Conservation (phyloP, 2,113 vertebrate genomes). For the Rhodinocichla rosea region DNA sequence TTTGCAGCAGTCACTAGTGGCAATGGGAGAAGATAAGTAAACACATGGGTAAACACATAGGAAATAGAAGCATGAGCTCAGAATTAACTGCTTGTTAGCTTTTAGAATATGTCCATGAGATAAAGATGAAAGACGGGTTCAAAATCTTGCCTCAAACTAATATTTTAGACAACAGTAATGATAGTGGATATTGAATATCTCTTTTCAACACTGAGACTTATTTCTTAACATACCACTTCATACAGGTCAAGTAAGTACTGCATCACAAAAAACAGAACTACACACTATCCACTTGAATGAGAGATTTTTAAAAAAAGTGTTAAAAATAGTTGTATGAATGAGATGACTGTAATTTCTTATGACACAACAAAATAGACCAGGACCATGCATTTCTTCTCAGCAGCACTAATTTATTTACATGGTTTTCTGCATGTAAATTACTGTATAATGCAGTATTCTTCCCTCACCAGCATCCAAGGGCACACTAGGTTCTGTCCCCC, state of each 20-base stretch:
- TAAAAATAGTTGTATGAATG: neutral
- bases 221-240: neutral
- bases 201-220: neutral
- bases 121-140: neutral
- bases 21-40: neutral
- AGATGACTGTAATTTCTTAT: neutral
- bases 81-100: neutral
- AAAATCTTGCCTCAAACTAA: neutral
- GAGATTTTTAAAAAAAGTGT: neutral
- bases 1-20: neutral
- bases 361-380: neutral
- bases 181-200: neutral
- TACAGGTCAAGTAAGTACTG: neutral
- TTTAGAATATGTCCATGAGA: neutral
- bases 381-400: neutral
- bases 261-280: neutral
- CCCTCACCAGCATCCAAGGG: neutral
- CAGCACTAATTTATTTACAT: neutral
- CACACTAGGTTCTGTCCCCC: neutral
- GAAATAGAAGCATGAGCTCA: neutral
- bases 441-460: neutral
- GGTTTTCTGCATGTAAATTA: neutral
- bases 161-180: neutral
- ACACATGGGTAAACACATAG: neutral
- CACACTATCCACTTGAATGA: neutral